Base-by-base conservation (phyloP, 2,797 vertebrate species). In the Smutsia gigantea region DNA sequence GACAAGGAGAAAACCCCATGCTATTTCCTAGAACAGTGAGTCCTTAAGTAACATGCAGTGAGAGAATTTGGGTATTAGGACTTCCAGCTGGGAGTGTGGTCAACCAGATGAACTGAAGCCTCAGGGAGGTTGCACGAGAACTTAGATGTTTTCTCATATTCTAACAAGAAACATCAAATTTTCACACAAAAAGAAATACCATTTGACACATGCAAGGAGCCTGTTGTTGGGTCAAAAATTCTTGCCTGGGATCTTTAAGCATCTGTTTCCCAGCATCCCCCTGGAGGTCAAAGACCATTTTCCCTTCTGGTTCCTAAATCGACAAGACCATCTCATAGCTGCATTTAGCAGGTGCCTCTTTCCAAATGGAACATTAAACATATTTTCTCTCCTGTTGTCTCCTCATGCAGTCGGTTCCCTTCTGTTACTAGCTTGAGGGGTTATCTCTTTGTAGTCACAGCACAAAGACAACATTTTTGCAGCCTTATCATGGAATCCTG, bases 331-430 rank as follows among this genome's bases (percentile, higher is more conserved):
- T 68, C 81, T 87, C 49, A n/a, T n/a, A 23, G 63, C 71, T 29
- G 25, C 19, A 15, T 69, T 66, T 61, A 66, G 66, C 95, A 81
- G 51, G 12, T 9, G 1, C 34, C 29, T 74, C 84, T 87, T 94
- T 93, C 83, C 83, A 87, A 78, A 84, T 25, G 72, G 86, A 96
- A 93, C 89, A 53, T 39, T 89, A 79, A 97, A 66, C 88, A 93
- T 96, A 94, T 97, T 97, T 96, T 87, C 83, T 93, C 46, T 74
- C 93, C 93, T 64, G 81, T 92, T 90, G 94, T 92, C 91, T 94
- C 59, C 23, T 97, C 93, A 74, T 92, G 94, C 88, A 96, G 91
- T 53, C 90, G 87, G 66, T 77, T 90, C 93, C 96, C 97, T 96
- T 97, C 94, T 97, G 93, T 85, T 68, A 57, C 82, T 89, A 84